Percentiles rank a stretch among this genome's conserved stretches.
Conservation (phyloP, 2,888 invertebrate species). For the Actias luna region DNA sequence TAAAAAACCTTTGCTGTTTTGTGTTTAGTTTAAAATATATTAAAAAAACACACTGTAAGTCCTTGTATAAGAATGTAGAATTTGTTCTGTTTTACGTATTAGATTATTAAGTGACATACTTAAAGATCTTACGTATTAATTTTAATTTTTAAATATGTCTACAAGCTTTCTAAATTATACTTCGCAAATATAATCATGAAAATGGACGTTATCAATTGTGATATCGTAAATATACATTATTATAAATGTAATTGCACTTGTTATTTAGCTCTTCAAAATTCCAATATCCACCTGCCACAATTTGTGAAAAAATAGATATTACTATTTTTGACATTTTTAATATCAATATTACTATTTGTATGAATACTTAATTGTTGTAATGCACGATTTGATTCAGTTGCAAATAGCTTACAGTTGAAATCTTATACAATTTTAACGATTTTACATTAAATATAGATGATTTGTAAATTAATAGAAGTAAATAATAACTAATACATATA, state of each 20-base stretch:
- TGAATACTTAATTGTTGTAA: not conserved
- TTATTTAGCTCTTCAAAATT: constrained; percentile 27
- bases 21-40: no score
- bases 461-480: not conserved
- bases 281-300: constrained; percentile 16
- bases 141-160: constrained; percentile 28
- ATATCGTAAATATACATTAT: constrained; percentile 56
- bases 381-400: not conserved
- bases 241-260: constrained; percentile 75
- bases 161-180: constrained; percentile 41
- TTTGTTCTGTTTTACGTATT: constrained; percentile 22
- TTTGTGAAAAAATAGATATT: constrained; percentile 13
- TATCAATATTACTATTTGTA: not conserved
- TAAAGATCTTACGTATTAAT: constrained; percentile 20
- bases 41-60: no score
- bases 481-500: not conserved
- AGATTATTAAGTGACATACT: not conserved
- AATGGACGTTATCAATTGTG: constrained; percentile 65
- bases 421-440: not conserved
- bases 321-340: not conserved
- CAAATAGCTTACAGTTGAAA: not conserved
- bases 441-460: not conserved
- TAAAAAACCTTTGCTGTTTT: no score
- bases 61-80: not conserved
- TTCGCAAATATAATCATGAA: constrained; percentile 57